phyloP scores from a whole-genome alignment of 2,888 invertebrate genomes.

The Aphidius colemani region DNA sequence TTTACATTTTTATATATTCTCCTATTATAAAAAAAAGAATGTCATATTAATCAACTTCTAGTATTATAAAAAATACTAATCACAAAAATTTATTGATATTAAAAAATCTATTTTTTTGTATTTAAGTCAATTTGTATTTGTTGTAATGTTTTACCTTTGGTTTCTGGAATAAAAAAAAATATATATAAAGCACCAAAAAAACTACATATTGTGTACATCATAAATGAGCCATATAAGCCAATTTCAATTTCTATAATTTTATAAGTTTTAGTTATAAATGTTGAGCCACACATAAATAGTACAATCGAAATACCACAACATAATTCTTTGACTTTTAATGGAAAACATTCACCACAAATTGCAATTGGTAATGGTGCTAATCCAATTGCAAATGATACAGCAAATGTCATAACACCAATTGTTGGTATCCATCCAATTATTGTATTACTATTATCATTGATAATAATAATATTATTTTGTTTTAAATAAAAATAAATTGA shows the following conservation, averaged over 20 bases:
- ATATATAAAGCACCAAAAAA: constrained; percentile 28
- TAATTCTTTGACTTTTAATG: constrained; percentile 39
- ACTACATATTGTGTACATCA: constrained; percentile 32
- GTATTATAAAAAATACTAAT: too few relatives aligned
- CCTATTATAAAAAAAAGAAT: too few relatives aligned
- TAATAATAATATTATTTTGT: neutral
- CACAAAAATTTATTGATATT: too few relatives aligned
- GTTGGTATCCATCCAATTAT: constrained; percentile 37
- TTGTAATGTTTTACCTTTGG: constrained; percentile 39
- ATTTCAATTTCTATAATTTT: constrained; percentile 25
- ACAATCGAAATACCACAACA: constrained; percentile 31
- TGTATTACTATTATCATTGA: neutral
- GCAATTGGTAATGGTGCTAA: constrained; percentile 37
- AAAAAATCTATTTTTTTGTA: too few relatives aligned
- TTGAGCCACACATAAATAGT: constrained; percentile 24
- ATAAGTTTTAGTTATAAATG: constrained; percentile 32
- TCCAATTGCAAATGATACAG: constrained; percentile 25
- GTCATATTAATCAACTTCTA: too few relatives aligned
- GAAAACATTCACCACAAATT: constrained; percentile 39
- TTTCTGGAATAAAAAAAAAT: constrained; percentile 36
- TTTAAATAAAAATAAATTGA: constrained; percentile 35
- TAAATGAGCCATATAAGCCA: constrained; percentile 34
- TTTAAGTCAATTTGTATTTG: constrained; percentile 34
- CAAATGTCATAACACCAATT: constrained; percentile 30
- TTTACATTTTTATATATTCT: too few relatives aligned